A percentile compares a stretch with the other conserved stretches of the same genome.
These are phyloP conservation scores for Amphipyra berbera DNA, from an alignment of 2,888 invertebrate species.

Conservation along the genomic window DNA sequence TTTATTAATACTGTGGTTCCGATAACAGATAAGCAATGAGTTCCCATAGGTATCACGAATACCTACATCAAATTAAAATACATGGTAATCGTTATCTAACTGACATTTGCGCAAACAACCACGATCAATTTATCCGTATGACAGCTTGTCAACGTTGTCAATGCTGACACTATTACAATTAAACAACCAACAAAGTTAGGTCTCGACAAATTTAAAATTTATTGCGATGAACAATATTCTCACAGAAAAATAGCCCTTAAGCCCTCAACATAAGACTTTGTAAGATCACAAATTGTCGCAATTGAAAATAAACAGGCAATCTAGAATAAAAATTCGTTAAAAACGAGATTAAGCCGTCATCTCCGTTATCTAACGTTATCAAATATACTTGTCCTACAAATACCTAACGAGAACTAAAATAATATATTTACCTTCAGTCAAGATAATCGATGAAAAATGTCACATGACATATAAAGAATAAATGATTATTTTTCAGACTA, in stretches of 20 bases:
- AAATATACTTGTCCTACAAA: conserved; percentile 77
- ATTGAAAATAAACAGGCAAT: conserved; percentile 69
- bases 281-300: conserved; percentile 35
- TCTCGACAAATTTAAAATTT: conserved; percentile 76
- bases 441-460: conserved; percentile 75
- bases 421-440: conserved; percentile 80
- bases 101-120: conserved; percentile 87
- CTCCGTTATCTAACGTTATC: conserved; percentile 86
- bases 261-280: conserved; percentile 54
- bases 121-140: conserved; percentile 87
- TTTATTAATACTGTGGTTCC: conserved; percentile 50
- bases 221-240: conserved; percentile 55
- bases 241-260: conserved; percentile 70
- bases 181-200: conserved; percentile 84
- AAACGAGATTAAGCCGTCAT: conserved; percentile 88
- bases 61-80: conserved; percentile 82
- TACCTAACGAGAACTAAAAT: conserved; percentile 79
- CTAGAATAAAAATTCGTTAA: conserved; percentile 85
- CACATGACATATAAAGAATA: conserved; percentile 70
- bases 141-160: conserved; percentile 87
- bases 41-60: conserved; percentile 74
- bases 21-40: conserved; percentile 70
- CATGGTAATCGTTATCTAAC: conserved; percentile 85
- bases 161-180: conserved; percentile 87
- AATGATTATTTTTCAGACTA: conserved; percentile 46